Conservation (phyloP, 2,113 vertebrate genomes). For the Synchiropus splendidus region DNA sequence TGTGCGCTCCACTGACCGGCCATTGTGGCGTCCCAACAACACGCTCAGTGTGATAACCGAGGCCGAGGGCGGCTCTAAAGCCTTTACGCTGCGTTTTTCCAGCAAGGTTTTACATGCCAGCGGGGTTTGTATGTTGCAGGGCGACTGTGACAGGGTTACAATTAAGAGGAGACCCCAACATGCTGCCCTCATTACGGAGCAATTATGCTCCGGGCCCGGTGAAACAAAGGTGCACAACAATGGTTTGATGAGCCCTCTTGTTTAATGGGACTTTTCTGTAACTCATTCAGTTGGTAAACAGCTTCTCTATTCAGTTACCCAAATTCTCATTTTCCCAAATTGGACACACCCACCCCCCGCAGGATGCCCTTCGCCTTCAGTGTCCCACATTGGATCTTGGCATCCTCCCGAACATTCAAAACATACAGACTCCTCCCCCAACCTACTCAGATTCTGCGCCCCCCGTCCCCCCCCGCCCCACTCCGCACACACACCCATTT, state of each 20-base stretch:
- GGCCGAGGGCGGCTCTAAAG: no score
- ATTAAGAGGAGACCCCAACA: conserved; percentile 34
- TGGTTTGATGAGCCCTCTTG: conserved; percentile 53
- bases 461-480: conserved; percentile 16
- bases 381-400: conserved; percentile 51
- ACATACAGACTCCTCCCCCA: conserved; percentile 49
- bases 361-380: conserved; percentile 37
- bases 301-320: conserved; percentile 59
- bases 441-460: conserved; percentile 14
- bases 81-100: no score
- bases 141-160: conserved; percentile 36
- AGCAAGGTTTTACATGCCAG: conserved; percentile 10
- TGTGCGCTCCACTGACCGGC: no score
- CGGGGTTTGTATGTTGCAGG: conserved; percentile 19
- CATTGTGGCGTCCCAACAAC: no score
- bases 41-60: no score
- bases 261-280: conserved; percentile 64
- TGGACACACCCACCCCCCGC: conserved; percentile 31
- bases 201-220: conserved; percentile 42
- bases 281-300: conserved; percentile 66
- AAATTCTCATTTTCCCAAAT: conserved; percentile 57
- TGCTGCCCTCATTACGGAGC: conserved; percentile 47
- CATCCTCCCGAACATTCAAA: conserved; percentile 52
- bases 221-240: conserved; percentile 55
- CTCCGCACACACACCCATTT: conserved; percentile 54